Evolutionary conservation across 2,113 vertebrate species (phyloP).

Genomic region (Morone saxatilis): DNA sequence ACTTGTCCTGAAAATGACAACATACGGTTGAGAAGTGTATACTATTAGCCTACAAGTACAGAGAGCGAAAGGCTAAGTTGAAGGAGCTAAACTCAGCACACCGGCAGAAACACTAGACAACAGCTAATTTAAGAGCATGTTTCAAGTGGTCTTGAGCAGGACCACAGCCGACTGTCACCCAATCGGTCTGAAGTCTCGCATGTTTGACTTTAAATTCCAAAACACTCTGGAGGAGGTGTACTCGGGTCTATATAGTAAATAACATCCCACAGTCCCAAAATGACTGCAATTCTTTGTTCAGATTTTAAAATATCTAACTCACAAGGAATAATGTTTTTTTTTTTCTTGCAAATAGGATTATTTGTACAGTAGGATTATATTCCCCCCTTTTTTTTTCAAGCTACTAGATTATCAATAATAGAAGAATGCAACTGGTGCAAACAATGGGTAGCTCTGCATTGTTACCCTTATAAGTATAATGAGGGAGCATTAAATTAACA

Average conservation of each 20-base stretch:
- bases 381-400: neutral
- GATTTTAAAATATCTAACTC: neutral
- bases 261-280: no score
- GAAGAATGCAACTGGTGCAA: neutral
- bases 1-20: neutral
- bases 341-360: neutral
- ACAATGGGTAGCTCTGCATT: neutral
- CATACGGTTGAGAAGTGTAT: neutral
- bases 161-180: neutral
- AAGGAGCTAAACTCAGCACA: neutral
- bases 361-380: neutral
- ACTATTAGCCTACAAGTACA: neutral
- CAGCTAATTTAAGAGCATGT: slow-evolving; percentile 51
- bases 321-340: neutral
- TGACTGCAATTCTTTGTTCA: neutral
- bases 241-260: neutral
- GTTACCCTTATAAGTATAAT: neutral
- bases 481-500: neutral
- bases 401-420: neutral
- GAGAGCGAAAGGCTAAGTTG: neutral
- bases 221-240: neutral
- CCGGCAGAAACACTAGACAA: slow-evolving; percentile 32
- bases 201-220: neutral
- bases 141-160: neutral
- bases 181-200: neutral